phyloP scores from a whole-genome alignment of 2,888 invertebrate species.

The Rhagium mordax region DNA sequence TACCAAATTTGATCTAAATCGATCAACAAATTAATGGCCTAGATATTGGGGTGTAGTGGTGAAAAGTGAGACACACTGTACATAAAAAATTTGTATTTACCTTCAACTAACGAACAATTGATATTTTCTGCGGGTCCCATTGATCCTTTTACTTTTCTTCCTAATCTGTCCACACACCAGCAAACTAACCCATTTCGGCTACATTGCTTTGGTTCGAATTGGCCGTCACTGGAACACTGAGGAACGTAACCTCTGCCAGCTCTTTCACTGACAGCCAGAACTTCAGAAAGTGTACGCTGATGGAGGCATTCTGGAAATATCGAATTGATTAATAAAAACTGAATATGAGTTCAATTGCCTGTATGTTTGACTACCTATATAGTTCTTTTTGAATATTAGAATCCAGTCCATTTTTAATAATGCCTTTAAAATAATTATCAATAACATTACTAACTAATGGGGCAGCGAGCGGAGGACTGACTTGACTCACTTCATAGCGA shows the following conservation, averaged over 20 bases:
- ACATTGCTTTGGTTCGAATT: conserved; percentile 83
- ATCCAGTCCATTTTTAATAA: no score
- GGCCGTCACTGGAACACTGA: conserved; percentile 83
- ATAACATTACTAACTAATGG: no score
- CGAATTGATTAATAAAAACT: not conserved
- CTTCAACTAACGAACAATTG: conserved; percentile 73
- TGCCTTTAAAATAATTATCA: no score
- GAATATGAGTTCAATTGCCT: not conserved
- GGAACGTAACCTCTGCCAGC: conserved; percentile 89
- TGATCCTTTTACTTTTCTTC: conserved; percentile 83
- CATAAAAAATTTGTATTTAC: conserved; percentile 51
- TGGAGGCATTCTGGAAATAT: conserved; percentile 77
- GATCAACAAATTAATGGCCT: no score
- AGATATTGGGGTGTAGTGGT: no score
- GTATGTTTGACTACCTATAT: no score
- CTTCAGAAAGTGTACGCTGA: conserved; percentile 83
- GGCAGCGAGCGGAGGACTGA: no score
- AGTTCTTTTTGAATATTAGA: not conserved
- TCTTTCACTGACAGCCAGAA: conserved; percentile 83
- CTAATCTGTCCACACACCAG: conserved; percentile 88
- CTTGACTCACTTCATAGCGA: no score
- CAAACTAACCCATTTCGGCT: conserved; percentile 89
- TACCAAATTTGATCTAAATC: no score
- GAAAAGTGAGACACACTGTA: not conserved
- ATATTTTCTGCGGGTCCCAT: conserved; percentile 85